Conservation (phyloP, 2,113 vertebrate genomes). For the Oncorhynchus kisutch region DNA sequence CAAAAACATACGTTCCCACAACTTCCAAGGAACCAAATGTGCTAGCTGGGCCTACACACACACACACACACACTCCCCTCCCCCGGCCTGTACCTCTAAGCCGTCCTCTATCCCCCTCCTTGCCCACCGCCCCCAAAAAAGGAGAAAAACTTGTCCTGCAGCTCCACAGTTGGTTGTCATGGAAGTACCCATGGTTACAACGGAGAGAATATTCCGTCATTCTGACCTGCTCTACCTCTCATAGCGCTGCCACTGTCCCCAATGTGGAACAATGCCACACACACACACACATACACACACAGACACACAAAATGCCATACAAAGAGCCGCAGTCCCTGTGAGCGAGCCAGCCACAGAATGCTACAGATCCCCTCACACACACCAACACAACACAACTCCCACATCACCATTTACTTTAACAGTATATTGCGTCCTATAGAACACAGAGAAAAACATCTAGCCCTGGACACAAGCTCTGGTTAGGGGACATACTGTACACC, state of each 20-base stretch:
- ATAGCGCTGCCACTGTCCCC: slow-evolving; percentile 39
- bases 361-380: not conserved
- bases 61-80: not conserved
- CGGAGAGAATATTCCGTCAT: slow-evolving; percentile 54
- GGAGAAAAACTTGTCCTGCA: slow-evolving; percentile 46
- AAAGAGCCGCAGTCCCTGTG: no score
- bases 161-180: slow-evolving; percentile 53
- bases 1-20: no score
- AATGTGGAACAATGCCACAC: slow-evolving; percentile 52
- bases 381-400: slow-evolving; percentile 10
- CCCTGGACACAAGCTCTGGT: slow-evolving; percentile 35
- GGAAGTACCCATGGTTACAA: slow-evolving; percentile 66
- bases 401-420: no score
- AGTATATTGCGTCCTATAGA: no score
- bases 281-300: not conserved
- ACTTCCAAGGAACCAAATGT: no score
- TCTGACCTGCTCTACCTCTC: slow-evolving; percentile 42
- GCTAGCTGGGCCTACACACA: not conserved
- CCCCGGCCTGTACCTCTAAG: slow-evolving; percentile 27
- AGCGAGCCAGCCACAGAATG: no score
- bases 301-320: not conserved
- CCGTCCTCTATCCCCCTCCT: slow-evolving; percentile 15
- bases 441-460: not conserved
- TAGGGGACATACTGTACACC: not conserved
- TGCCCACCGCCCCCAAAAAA: slow-evolving; percentile 26